A percentile compares a stretch with the other conserved stretches of the same genome.
Conservation (phyloP, 2,888 invertebrate species). For the Nomada ferruginata region DNA sequence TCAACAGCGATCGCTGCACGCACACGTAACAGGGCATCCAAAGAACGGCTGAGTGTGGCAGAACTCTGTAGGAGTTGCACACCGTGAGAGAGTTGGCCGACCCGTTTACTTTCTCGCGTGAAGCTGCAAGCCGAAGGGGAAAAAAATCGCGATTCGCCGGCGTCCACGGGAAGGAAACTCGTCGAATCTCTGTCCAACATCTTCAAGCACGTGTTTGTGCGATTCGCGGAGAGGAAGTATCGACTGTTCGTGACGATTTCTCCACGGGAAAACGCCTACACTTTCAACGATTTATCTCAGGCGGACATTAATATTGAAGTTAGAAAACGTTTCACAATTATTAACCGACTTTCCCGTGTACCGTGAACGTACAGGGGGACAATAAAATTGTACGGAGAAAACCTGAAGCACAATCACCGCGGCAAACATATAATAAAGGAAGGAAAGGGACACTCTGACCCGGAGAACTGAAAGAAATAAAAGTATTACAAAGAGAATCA, state of each 20-base stretch:
- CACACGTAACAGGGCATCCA: not conserved
- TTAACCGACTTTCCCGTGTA: constrained; percentile 42
- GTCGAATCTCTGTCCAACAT: constrained; percentile 60
- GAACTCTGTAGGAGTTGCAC: constrained; percentile 44
- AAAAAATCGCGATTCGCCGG: constrained; percentile 44
- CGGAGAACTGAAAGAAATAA: not conserved
- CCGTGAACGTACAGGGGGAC: not conserved
- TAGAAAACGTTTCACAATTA: constrained; percentile 27
- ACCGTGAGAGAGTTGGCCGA: constrained; percentile 68
- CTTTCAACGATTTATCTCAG: constrained; percentile 26
- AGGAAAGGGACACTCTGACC: constrained; percentile 1
- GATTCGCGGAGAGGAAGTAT: constrained; percentile 33
- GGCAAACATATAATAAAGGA: constrained; percentile 10
- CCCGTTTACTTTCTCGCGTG: constrained; percentile 66
- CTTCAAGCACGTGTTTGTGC: constrained; percentile 47
- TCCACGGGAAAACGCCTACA: constrained; percentile 42
- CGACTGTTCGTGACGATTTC: constrained; percentile 57
- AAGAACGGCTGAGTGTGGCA: constrained; percentile 16
- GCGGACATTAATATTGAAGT: constrained; percentile 6
- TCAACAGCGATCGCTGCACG: constrained; percentile 11
- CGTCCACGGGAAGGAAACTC: constrained; percentile 49
- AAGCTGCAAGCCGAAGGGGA: constrained; percentile 45
- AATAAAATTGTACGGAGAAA: constrained; percentile 16
- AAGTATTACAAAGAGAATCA: not conserved
- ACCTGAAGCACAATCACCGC: not conserved